Evolutionary conservation across 2,113 vertebrate species (phyloP).

Genomic region (Muntiacus muntjak): DNA sequence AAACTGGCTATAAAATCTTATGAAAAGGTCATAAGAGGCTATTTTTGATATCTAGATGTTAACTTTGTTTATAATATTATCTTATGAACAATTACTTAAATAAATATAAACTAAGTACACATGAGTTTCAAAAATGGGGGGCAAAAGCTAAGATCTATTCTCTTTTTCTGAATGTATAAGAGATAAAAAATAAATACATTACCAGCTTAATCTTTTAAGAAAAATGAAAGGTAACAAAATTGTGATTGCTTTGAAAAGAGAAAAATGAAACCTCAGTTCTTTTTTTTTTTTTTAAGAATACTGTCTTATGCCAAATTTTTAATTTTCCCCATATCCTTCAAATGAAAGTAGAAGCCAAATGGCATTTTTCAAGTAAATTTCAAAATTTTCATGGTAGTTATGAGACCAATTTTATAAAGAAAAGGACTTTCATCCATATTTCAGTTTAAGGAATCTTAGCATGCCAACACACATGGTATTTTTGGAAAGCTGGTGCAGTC

Average conservation of each 20-base stretch:
- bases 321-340: background rate
- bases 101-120: background rate
- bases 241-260: background rate
- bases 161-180: background rate
- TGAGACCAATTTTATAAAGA: constrained; percentile 2
- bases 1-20: constrained; percentile 7
- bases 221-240: background rate
- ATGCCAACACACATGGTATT: constrained; percentile 24
- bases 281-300: background rate
- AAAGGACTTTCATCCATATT: constrained; percentile 11
- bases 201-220: background rate
- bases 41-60: background rate
- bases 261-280: background rate
- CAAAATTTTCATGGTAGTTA: constrained; percentile 20
- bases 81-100: background rate
- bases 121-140: background rate
- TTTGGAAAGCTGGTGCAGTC: background rate
- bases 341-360: background rate
- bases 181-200: background rate
- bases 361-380: background rate
- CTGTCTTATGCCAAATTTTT: background rate
- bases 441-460: constrained; percentile 10
- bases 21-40: background rate
- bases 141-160: background rate
- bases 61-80: background rate